phyloP scores from a whole-genome alignment of 2,797 vertebrate genomes.

The Linurgus olivaceus region DNA sequence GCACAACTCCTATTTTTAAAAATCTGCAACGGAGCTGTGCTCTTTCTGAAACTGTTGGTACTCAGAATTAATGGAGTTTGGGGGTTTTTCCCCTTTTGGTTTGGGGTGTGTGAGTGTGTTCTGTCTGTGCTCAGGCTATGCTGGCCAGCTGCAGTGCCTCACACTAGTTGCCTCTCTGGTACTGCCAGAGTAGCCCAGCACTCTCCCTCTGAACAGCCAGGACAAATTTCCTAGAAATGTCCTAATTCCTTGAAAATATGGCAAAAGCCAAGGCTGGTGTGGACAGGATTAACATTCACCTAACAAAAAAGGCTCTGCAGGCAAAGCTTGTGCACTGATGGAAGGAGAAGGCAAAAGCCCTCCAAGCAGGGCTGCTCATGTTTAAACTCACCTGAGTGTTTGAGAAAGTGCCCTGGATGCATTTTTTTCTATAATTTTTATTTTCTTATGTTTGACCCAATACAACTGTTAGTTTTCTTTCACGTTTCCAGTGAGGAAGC shows the following conservation, averaged over 20 bases:
- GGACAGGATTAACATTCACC: not conserved
- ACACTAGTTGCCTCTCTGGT: not conserved
- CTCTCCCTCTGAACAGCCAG: not conserved
- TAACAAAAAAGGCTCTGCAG: not conserved
- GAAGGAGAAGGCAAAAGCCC: not conserved
- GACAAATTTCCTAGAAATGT: not conserved
- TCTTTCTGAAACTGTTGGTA: not conserved
- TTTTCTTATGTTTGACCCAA: not conserved
- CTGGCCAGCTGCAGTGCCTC: not conserved
- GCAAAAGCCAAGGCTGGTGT: not conserved
- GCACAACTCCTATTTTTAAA: not conserved
- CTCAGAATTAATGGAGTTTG: not conserved
- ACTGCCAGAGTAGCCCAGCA: not conserved
- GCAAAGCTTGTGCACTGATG: not conserved
- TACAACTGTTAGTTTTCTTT: not conserved
- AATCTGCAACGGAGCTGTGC: not conserved
- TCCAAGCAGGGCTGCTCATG: not conserved
- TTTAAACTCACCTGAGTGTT: not conserved
- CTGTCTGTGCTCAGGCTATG: fast-evolving
- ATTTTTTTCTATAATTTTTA: not conserved
- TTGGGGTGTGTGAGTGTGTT: fast-evolving
- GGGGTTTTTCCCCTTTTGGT: not conserved
- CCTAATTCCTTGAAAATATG: not conserved
- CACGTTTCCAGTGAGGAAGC: not conserved
- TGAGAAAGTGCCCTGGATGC: not conserved